Base-by-base conservation (phyloP, 2,113 vertebrate species). In the Alaudala cheleensis region DNA sequence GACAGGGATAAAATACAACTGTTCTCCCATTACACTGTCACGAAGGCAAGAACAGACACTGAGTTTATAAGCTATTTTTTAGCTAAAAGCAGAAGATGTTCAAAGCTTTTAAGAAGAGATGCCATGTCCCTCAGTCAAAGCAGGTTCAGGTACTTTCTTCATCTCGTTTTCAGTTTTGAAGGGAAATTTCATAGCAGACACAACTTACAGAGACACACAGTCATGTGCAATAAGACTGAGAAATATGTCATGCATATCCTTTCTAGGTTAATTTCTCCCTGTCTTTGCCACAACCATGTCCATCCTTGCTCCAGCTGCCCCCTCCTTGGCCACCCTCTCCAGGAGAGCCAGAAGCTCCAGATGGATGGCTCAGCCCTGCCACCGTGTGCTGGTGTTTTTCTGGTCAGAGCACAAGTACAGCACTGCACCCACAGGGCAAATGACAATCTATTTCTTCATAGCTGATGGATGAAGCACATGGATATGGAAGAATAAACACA, bases 211-310 rank as follows among this genome's bases (percentile, higher is more conserved):
- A 74, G 25, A 51, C 42, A 56, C 22, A 10, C 12, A 58, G 20
- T 5, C 37, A 51, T 14, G 34, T n/a, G 16, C 2, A 1, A 2
- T 44, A 86, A 74, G n/a, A 74, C 8, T 81, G 86, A 78, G 69
- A 86, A 81, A 51, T 19, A 39, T 0, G 11, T 24, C 1, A 2
- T 2, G 0, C 0, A 0, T n/a, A 51, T 47, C 31, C 29, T 91
- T 81, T 71, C 73, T n/a, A 74, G 31, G 21, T 16, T 73, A 42
- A 54, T 83, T 87, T 77, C 20, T 80, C 31, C 34, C 20, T 3
- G 6, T 22, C 45, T 88, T 54, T 81, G 49, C 51, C 25, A 29
- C 2, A 9, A 13, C 58, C 4, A 1, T 23, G 29, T 53, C 34
- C n/a, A 22, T 77, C 40, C 19, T 58, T 5, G 2, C 31, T 86